Conservation (phyloP, 2,888 invertebrate genomes). For the Electrophaes corylata region DNA sequence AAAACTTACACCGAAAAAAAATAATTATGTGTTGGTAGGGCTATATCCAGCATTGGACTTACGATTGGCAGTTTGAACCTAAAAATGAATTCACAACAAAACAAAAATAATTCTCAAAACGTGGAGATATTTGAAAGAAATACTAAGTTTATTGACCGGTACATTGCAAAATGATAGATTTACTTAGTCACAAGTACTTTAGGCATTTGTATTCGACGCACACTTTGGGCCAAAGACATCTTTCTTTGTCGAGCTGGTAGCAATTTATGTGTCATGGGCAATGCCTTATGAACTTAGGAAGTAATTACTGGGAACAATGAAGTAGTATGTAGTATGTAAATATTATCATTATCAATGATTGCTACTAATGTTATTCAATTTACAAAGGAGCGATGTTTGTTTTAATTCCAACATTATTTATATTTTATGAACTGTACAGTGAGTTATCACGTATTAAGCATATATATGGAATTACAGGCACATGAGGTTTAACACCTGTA, state of each 20-base stretch:
- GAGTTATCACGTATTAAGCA: too few relatives aligned
- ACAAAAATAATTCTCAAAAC: constrained; percentile 4
- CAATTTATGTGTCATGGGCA: constrained; percentile 35
- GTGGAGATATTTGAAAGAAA: constrained; percentile 10
- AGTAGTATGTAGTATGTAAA: constrained; percentile 17
- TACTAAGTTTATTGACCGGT: constrained; percentile 28
- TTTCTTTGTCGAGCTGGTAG: constrained; percentile 31
- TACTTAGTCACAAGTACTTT: constrained; percentile 27
- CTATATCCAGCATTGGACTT: too few relatives aligned
- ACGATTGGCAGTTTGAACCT: too few relatives aligned
- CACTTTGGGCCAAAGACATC: constrained; percentile 32
- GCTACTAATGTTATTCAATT: neutral
- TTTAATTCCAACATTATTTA: neutral
- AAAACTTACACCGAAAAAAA: neutral
- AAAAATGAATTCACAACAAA: neutral
- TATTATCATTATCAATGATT: neutral
- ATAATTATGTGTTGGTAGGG: too few relatives aligned
- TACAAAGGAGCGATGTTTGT: neutral
- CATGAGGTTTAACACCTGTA: too few relatives aligned
- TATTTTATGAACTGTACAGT: too few relatives aligned
- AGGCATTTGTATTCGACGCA: constrained; percentile 32
- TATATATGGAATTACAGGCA: too few relatives aligned
- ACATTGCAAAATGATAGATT: constrained; percentile 32
- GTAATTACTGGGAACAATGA: constrained; percentile 25
- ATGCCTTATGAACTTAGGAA: constrained; percentile 30